Percentiles rank a stretch among this genome's conserved stretches.
Conservation (phyloP, 2,797 vertebrate genomes). For the Telmatherina bonti region DNA sequence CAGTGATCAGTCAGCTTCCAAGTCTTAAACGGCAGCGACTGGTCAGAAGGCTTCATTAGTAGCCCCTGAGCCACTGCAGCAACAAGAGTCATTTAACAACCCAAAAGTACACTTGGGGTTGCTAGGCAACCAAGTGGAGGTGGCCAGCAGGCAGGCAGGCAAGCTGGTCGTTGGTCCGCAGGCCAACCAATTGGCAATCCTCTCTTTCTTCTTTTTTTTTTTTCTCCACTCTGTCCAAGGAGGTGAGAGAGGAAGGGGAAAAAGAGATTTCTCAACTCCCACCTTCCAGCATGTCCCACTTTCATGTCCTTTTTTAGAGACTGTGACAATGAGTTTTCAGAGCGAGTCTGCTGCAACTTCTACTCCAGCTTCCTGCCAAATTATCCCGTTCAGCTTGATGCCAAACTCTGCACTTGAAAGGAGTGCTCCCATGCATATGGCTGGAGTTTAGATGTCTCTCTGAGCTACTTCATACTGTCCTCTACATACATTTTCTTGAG, state of each 20-base stretch:
- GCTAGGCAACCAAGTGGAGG: conserved; percentile 80
- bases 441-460: conserved; percentile 36
- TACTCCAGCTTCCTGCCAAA: conserved; percentile 59
- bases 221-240: conserved; percentile 65
- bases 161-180: conserved; percentile 69
- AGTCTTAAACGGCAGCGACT: conserved; percentile 72
- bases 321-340: conserved; percentile 74
- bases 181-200: conserved; percentile 78
- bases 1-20: conserved; percentile 77
- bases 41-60: conserved; percentile 80
- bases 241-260: conserved; percentile 58
- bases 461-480: conserved; percentile 33
- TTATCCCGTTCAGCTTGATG: conserved; percentile 46
- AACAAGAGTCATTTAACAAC: conserved; percentile 83
- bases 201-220: conserved; percentile 56
- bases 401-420: conserved; percentile 41
- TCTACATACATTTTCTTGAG: conserved; percentile 36
- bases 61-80: conserved; percentile 74
- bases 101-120: conserved; percentile 82
- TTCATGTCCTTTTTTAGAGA: conserved; percentile 80
- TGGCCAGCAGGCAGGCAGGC: conserved; percentile 68
- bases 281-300: conserved; percentile 78
- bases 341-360: conserved; percentile 60
- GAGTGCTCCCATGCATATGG: conserved; percentile 30
- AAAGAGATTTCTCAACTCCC: conserved; percentile 63